Evolutionary conservation across 2,888 invertebrate species (phyloP), one percentile per base, ranked within the genome.

Genomic region (Rhagium mordax): DNA sequence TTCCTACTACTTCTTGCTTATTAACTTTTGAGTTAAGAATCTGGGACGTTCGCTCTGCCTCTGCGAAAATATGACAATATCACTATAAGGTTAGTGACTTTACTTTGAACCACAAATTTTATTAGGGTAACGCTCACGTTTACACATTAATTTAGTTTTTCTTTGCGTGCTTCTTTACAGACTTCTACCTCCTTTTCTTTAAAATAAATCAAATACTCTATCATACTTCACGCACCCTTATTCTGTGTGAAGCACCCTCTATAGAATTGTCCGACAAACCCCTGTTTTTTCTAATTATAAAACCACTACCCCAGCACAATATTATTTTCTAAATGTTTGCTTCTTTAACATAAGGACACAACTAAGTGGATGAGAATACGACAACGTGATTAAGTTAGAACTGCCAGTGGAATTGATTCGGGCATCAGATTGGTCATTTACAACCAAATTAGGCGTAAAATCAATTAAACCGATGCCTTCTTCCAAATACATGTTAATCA

Each of bases 141-240:
- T 79, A 74, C 81, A 80, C 79, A 79, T 71, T 78, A 33, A 33
- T 33, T 70, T 77, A 78, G 78, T 69, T 74, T 79, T 75, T 81
- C 62, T 74, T 70, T 70, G 81, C 79, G 81, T 81, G 82, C 81
- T 81, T 81, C 81, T 81, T 81, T 80, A 80, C 79, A 41, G 59
- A 41, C 55, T 61, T 48, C 8, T 64, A 33, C 21, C 21, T 68
- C 66, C n/a, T 70, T 61, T 69, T 67, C 62, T 61, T 72, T 75
- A 60, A 71, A 69, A 55, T 51, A 55, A 70, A 75, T 62, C 67
- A 59, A 73, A 74, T 74, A 65, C 69, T 61, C 57, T 16, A 48
- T 64, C 49, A 57, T 70, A 71, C 64, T 47, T 69, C 49, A 70
- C 57, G 33, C 73, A 73, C 67, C 74, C 60, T 48, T 74, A 27